These are phyloP conservation scores for Xanthorhoe spadicearia DNA, from an alignment of 2,888 invertebrate genomes.

Conservation along the genomic window DNA sequence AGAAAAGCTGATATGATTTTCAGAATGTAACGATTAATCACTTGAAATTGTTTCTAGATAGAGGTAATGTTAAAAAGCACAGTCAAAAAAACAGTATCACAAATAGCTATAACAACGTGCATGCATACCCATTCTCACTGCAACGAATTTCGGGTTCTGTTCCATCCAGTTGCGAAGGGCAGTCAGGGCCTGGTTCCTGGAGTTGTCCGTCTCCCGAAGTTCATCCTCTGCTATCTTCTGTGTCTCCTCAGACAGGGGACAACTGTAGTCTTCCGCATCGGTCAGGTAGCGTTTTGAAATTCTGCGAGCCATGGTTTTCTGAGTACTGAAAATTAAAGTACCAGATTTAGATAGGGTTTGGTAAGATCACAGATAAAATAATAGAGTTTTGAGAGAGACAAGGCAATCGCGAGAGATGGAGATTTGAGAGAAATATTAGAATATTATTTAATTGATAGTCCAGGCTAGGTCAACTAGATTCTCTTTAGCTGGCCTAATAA, in stretches of 20 bases:
- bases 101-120: not conserved
- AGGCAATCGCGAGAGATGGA: no score
- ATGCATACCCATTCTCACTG: conserved; percentile 86
- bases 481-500: no score
- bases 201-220: conserved; percentile 87
- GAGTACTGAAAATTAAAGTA: not conserved
- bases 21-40: no score
- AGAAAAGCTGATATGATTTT: not conserved
- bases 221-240: conserved; percentile 87
- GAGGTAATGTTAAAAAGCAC: no score
- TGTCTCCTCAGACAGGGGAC: conserved; percentile 85
- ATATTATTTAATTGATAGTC: no score
- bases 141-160: conserved; percentile 88
- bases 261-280: conserved; percentile 87
- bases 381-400: not conserved
- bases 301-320: conserved; percentile 66
- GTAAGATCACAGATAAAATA: no score
- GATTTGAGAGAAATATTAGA: no score
- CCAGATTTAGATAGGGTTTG: not conserved
- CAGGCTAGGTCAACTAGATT: no score
- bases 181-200: conserved; percentile 87
- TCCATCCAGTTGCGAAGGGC: conserved; percentile 89
- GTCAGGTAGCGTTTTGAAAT: conserved; percentile 80
- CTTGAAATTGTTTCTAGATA: not conserved
- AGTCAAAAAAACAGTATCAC: no score